A percentile compares a stretch with the other conserved stretches of the same genome.
Evolutionary conservation across 2,797 vertebrate species (phyloP).

Genomic region (Arctocebus calabarensis): DNA sequence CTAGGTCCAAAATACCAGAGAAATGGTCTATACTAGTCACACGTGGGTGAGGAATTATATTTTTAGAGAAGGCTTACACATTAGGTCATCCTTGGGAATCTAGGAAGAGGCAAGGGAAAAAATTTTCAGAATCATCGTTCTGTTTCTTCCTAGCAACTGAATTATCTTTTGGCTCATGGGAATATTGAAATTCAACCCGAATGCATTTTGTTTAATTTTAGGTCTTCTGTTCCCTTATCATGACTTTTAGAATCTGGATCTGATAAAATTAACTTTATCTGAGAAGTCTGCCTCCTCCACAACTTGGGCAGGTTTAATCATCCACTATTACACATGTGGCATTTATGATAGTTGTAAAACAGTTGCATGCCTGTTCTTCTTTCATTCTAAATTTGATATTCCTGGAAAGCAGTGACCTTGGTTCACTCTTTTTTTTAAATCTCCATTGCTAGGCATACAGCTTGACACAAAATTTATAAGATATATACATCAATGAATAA

Average conservation of each 20-base stretch:
- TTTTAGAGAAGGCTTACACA: background rate
- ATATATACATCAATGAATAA: background rate
- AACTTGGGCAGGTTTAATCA: background rate
- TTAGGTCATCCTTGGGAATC: background rate
- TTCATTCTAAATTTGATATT: constrained; percentile 35
- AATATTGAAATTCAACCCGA: background rate
- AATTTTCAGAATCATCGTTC: constrained; percentile 13
- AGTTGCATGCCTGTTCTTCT: background rate
- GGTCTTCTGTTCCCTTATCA: constrained; percentile 8
- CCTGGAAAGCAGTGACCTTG: constrained; percentile 49
- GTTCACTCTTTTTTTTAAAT: background rate
- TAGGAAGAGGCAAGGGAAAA: background rate
- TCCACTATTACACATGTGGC: background rate
- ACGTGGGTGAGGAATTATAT: background rate
- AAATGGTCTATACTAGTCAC: background rate
- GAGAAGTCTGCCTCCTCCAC: constrained; percentile 38
- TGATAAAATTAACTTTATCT: constrained; percentile 45
- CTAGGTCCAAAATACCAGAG: background rate
- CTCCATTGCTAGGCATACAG: background rate
- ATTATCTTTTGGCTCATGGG: constrained; percentile 27
- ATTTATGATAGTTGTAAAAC: background rate
- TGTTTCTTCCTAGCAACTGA: background rate
- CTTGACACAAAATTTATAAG: background rate
- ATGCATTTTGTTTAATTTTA: constrained; percentile 62
- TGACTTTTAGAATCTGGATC: constrained; percentile 46